These are phyloP conservation scores for Drosophila lacertosa DNA, from an alignment of 1,140 invertebrate species.

Conservation along the genomic window DNA sequence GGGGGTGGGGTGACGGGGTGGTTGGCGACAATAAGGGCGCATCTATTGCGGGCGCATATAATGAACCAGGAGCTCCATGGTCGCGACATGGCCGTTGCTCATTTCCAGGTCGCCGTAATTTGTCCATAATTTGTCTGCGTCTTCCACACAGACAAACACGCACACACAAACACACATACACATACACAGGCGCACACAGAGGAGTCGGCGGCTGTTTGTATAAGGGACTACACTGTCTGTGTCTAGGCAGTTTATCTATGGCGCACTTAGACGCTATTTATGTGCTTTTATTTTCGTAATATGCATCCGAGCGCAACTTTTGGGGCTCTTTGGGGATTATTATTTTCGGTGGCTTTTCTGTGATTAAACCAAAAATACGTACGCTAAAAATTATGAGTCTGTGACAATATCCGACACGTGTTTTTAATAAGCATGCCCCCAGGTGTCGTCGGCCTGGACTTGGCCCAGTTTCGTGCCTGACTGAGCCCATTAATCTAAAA, in stretches of 20 bases:
- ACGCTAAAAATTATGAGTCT: slow-evolving; percentile 34
- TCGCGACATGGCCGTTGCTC: slow-evolving; percentile 63
- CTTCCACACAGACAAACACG: slow-evolving; percentile 47
- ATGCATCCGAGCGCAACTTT: slow-evolving; percentile 35
- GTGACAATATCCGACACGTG: slow-evolving; percentile 12
- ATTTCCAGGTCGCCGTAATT: slow-evolving; percentile 80
- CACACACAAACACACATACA: not conserved
- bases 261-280: slow-evolving; percentile 72
- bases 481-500: slow-evolving; percentile 36
- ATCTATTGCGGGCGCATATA: slow-evolving; percentile 58
- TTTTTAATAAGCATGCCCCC: too few relatives aligned
- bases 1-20: slow-evolving; percentile 3
- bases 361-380: slow-evolving; percentile 11
- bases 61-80: slow-evolving; percentile 60
- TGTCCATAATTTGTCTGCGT: slow-evolving; percentile 80
- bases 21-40: slow-evolving; percentile 39
- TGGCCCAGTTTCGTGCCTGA: slow-evolving; percentile 43
- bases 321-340: slow-evolving; percentile 21
- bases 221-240: slow-evolving; percentile 20
- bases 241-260: slow-evolving; percentile 71
- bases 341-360: slow-evolving; percentile 18
- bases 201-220: not conserved
- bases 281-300: slow-evolving; percentile 58
- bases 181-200: not conserved
- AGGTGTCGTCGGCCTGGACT: slow-evolving; percentile 17